Evolutionary conservation across 2,888 invertebrate species (phyloP).

Genomic region (Agapetus fuscipes): DNA sequence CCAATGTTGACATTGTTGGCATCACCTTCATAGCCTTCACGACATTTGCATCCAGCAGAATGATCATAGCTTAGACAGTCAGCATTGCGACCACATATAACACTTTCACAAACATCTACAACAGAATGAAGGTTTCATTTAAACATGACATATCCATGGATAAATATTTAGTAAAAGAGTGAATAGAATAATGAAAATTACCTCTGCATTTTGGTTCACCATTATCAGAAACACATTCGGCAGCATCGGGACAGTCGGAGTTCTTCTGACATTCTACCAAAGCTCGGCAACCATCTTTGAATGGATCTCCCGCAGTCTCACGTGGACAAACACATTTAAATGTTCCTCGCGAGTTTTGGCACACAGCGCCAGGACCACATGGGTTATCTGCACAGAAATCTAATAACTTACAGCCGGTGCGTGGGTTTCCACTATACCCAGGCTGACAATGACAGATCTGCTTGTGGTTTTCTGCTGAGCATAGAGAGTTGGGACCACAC

Average conservation of each 20-base stretch:
- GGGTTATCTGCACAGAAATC: conserved; percentile 72
- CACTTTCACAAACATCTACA: conserved; percentile 66
- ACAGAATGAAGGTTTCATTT: too few species aligned
- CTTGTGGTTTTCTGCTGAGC: conserved; percentile 73
- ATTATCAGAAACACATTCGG: conserved; percentile 63
- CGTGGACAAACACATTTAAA: conserved; percentile 71
- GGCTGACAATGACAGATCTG: conserved; percentile 74
- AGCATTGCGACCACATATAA: conserved; percentile 72
- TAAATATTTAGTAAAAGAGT: not conserved
- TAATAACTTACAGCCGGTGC: conserved; percentile 58
- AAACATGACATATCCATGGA: conserved; percentile 1
- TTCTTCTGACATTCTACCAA: conserved; percentile 74
- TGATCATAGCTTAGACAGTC: conserved; percentile 73
- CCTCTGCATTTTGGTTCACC: conserved; percentile 72
- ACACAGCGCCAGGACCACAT: conserved; percentile 71
- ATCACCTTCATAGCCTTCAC: conserved; percentile 67
- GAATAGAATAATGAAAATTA: conserved; percentile 23
- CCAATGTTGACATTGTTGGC: conserved; percentile 59
- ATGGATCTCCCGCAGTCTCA: conserved; percentile 77
- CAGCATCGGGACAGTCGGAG: conserved; percentile 70
- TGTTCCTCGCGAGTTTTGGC: conserved; percentile 69
- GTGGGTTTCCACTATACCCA: conserved; percentile 74
- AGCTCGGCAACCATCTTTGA: conserved; percentile 69
- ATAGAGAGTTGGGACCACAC: conserved; percentile 77
- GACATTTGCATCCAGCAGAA: conserved; percentile 68